Base-by-base conservation (phyloP, 2,113 vertebrate species). In the Sialia sialis region DNA sequence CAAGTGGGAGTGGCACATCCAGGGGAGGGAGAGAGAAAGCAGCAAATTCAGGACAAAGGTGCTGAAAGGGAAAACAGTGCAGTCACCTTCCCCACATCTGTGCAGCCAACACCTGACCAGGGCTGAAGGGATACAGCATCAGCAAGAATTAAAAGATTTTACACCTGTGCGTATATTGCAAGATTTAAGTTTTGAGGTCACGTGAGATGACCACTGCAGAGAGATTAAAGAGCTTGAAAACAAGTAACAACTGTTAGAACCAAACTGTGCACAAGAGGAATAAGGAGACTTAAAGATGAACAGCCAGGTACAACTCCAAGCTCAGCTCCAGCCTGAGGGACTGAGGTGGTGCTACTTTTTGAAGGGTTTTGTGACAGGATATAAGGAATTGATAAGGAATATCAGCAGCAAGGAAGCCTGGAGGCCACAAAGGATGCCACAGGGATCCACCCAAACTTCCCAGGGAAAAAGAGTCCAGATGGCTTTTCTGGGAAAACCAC, bases 221-320 rank as follows among this genome's bases (percentile, higher is more conserved):
- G 58, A 55, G 9, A 16, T 18, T 13, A n/a, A 59, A 48, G 6
- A 34, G 18, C 16, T 54, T 36, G 58, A 43, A 43, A 73, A 52
- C 7, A 44, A 72, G 9, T 1, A 56, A 51, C 23, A 75, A n/a
- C 29, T 46, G 0, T 11, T 6, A 8, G 30, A 46, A 15, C 2
- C 3, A 55, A 74, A 30, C 18, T 21, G 14, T 17, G 9, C 14
- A 12, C 19, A 44, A 21, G 18, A 63, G 9, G 10, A 21, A 29
- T 3, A 14, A 49, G 7, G 39, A 60, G 46, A 36, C 11, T 4
- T 9, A 51, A 59, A 68, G 20, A 29, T 21, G 21, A 55, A 72
- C 0, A 2, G 19, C 2, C 27, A 77, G 49, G 32, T 29, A 8
- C 34, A 52, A 8, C 6, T 11, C 38, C 4, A 6, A 9, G n/a